A percentile compares a stretch with the other conserved stretches of the same genome.
These are phyloP conservation scores for Nasonia vitripennis DNA, from an alignment of 1,140 invertebrate genomes.

Conservation along the genomic window DNA sequence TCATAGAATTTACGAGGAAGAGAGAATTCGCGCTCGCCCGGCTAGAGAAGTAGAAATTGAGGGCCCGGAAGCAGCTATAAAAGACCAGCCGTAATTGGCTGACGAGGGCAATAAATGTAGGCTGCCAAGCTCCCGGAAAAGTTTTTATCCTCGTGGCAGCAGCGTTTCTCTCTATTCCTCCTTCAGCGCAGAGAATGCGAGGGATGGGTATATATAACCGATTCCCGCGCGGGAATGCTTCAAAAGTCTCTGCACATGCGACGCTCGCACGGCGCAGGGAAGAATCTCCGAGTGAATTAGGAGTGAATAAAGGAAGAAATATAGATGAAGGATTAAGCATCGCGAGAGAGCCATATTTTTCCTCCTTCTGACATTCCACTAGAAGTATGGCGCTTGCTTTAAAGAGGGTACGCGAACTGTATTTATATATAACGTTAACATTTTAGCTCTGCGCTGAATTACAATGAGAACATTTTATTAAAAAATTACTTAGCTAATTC, in stretches of 20 bases:
- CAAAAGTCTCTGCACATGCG: not conserved
- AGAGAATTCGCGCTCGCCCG: not conserved
- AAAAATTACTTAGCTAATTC: no score
- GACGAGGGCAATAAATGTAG: slow-evolving; percentile 20
- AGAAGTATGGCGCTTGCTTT: not conserved
- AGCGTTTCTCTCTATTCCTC: not conserved
- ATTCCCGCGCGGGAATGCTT: not conserved
- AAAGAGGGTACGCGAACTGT: no score
- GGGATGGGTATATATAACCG: not conserved
- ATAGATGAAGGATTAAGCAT: slow-evolving; percentile 6
- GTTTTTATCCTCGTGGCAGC: not conserved
- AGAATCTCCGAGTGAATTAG: slow-evolving; percentile 14
- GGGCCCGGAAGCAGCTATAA: not conserved
- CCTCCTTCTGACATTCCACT: not conserved
- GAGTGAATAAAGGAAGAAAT: slow-evolving; percentile 10
- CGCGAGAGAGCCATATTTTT: not conserved
- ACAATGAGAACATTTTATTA: no score
- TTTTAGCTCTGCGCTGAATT: no score
- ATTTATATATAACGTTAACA: no score
- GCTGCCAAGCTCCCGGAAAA: slow-evolving; percentile 5
- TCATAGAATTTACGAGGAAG: slow-evolving; percentile 5
- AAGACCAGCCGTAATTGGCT: slow-evolving; percentile 21
- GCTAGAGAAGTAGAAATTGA: slow-evolving; percentile 8
- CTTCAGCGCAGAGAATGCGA: not conserved
- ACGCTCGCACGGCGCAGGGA: not conserved